phyloP scores from a whole-genome alignment of 2,797 vertebrate genomes.

The Tokudaia muenninki region DNA sequence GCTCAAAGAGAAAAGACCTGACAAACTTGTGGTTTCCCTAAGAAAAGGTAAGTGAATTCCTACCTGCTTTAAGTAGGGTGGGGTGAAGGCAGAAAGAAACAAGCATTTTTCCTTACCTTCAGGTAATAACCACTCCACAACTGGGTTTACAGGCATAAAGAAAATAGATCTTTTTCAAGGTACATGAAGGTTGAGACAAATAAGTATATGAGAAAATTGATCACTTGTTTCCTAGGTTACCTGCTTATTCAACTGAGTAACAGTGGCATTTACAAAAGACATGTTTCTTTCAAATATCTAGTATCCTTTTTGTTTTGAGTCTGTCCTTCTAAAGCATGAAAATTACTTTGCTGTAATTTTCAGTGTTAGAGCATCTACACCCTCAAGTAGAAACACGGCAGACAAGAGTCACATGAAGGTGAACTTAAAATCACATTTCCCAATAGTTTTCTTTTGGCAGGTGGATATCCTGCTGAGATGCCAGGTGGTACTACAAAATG shows the following conservation, averaged over 20 bases:
- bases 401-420: background rate
- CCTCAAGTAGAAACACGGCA: background rate
- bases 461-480: background rate
- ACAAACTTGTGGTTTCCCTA: background rate
- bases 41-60: background rate
- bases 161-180: background rate
- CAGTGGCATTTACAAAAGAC: background rate
- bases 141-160: background rate
- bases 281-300: slow-evolving; percentile 17
- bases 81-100: background rate
- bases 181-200: background rate
- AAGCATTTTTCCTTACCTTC: background rate
- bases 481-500: background rate
- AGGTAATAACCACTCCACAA: slow-evolving; percentile 9
- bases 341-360: slow-evolving; percentile 13
- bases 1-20: background rate
- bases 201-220: slow-evolving; percentile 11
- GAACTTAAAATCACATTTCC: background rate
- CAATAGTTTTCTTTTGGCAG: slow-evolving; percentile 23
- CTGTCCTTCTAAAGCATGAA: background rate
- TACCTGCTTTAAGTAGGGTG: background rate
- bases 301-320: background rate
- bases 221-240: background rate
- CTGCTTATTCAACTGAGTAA: background rate
- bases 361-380: background rate